Evolutionary conservation across 2,888 invertebrate species (phyloP), one percentile per base, ranked within the genome.

Genomic region (Harpalus rubripes): DNA sequence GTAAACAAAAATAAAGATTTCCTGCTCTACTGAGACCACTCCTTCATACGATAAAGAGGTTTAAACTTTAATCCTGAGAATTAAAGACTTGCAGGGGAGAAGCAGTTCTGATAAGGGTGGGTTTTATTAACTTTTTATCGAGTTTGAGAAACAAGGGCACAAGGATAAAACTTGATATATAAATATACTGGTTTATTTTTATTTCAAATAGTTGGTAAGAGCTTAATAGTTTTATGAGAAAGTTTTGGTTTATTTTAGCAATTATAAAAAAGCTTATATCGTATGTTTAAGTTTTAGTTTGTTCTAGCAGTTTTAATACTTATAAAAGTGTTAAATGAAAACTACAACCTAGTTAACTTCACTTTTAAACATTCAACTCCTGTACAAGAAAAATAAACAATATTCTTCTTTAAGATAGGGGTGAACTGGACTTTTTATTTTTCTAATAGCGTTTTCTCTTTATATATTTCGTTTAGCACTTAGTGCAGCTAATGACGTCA

Each of bases 1-100:
- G 68, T 68, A 68, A 68, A 68, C 32, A 68, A 68, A 68, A 68
- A 39, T 68, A 68, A 68, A 68, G 68, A 68, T 68, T 68, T 68
- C 32, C 39, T 32, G 15, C n/a, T 68, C 39, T 32, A 39, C n/a
- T n/a, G 68, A 68, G 32, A 68, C n/a, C 68, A 18, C 68, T 68
- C n/a, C 39, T 68, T 68, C 12, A 68, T 68, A 15, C 68, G 68
- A 68, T 68, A 68, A 68, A 68, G 68, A 32, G 15, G 12, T 68
- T 68, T 68, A 68, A 68, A 68, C 32, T 68, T 68, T 68, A 68
- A 68, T 68, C 68, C 68, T n/a, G n/a, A 26, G 32, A 68, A 68
- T 68, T 68, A 68, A 68, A 68, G 68, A 68, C 68, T 68, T 68
- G 68, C 32, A 15, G 68, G 15, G 8, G 68, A 68, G 44, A 52